phyloP scores from a whole-genome alignment of 2,797 vertebrate species.

The Acanthis flammea region DNA sequence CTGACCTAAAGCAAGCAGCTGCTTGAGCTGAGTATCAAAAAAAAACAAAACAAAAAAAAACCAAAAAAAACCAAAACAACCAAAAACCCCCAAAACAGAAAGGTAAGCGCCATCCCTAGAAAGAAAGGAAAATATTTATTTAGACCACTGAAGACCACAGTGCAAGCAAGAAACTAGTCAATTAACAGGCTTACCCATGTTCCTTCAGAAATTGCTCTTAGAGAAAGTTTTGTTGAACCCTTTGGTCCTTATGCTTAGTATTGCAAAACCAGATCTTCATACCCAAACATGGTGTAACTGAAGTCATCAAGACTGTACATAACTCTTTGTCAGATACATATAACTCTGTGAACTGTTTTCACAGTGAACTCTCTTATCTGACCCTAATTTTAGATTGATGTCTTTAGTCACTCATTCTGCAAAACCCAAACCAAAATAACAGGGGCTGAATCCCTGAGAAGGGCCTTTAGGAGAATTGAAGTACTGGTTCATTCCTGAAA shows the following conservation, averaged over 20 bases:
- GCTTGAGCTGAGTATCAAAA: neutral
- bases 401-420: neutral
- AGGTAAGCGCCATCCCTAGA: neutral
- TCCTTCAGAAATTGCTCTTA: neutral
- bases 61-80: neutral
- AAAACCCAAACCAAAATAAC: conserved; percentile 5
- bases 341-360: neutral
- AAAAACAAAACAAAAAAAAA: neutral
- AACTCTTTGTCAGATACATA: neutral
- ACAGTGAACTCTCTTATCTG: neutral
- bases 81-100: neutral
- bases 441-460: neutral
- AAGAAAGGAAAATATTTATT: neutral
- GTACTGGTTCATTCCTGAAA: conserved; percentile 9
- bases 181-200: neutral
- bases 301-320: conserved; percentile 1
- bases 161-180: neutral
- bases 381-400: neutral
- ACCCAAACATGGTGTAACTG: neutral
- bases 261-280: neutral
- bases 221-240: neutral
- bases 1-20: neutral
- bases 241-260: neutral
- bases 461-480: neutral
- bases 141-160: neutral